A percentile compares a stretch with the other conserved stretches of the same genome.
These are phyloP conservation scores for Eonycteris spelaea DNA, from an alignment of 2,113 vertebrate species.

Conservation along the genomic window DNA sequence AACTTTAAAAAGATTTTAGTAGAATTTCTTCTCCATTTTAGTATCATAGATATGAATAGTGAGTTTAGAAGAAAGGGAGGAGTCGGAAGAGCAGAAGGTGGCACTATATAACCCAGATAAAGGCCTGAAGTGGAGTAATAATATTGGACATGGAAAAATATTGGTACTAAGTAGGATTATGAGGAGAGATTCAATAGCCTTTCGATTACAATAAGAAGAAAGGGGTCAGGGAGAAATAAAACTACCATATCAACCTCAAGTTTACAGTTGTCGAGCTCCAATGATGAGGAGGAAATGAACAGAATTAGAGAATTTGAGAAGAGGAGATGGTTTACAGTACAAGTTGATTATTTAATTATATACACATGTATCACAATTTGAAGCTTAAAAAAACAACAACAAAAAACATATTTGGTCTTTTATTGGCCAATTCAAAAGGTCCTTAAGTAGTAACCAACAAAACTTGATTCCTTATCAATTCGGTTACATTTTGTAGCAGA, in stretches of 20 bases:
- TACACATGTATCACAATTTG: neutral
- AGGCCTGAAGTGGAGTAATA: neutral
- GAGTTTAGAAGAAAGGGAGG: neutral
- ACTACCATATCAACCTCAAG: neutral
- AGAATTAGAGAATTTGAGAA: neutral
- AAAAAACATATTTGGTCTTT: neutral
- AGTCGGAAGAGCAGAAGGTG: neutral
- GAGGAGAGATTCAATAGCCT: neutral
- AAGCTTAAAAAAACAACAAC: neutral
- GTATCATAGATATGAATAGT: neutral
- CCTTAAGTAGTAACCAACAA: neutral
- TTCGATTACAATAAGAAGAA: neutral
- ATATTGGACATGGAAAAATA: neutral
- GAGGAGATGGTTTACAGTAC: neutral
- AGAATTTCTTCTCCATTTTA: neutral
- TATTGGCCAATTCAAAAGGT: neutral
- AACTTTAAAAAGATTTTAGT: neutral
- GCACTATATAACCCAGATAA: neutral
- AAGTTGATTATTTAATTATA: neutral
- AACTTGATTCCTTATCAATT: neutral
- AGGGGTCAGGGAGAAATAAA: neutral
- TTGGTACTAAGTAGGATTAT: neutral
- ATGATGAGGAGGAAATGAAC: neutral
- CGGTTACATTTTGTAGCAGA: neutral
- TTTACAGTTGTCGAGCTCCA: neutral